A percentile compares a stretch with the other conserved stretches of the same genome.
Evolutionary conservation across 2,888 invertebrate species (phyloP).

Genomic region (Stenoptilia bipunctidactyla): DNA sequence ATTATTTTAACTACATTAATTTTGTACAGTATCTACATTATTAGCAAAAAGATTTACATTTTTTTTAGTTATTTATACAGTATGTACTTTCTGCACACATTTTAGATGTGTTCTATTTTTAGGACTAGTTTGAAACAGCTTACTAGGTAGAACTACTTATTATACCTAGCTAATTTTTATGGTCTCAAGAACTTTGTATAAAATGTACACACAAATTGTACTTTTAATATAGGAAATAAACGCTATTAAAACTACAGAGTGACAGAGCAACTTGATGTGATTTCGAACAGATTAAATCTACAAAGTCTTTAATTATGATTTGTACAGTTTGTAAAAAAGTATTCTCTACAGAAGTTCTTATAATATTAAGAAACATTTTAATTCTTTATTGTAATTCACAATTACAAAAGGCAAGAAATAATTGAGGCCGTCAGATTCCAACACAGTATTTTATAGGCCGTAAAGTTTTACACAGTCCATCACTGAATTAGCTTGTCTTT

Average conservation of each 20-base stretch:
- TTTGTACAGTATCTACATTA: constrained; percentile 66
- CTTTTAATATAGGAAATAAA: constrained; percentile 7
- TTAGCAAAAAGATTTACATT: constrained; percentile 41
- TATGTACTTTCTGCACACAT: constrained; percentile 17
- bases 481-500: not conserved
- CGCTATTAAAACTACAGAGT: not conserved
- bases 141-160: constrained; percentile 57
- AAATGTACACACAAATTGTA: constrained; percentile 25
- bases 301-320: constrained; percentile 32
- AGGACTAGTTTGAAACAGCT: constrained; percentile 66
- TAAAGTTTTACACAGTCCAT: not conserved
- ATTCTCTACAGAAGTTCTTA: constrained; percentile 27
- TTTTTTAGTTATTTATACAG: constrained; percentile 31
- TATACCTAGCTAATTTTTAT: constrained; percentile 40
- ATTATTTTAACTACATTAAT: constrained; percentile 42
- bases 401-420: constrained; percentile 42
- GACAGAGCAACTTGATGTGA: constrained; percentile 13
- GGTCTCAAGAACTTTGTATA: constrained; percentile 58
- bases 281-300: constrained; percentile 26
- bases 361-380: constrained; percentile 17
- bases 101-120: constrained; percentile 38
- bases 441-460: constrained; percentile 26
- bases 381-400: constrained; percentile 26
- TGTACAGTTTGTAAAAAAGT: constrained; percentile 50
- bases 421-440: constrained; percentile 44